Conservation (phyloP, 2,797 vertebrate genomes). For the Silurus aristotelis region DNA sequence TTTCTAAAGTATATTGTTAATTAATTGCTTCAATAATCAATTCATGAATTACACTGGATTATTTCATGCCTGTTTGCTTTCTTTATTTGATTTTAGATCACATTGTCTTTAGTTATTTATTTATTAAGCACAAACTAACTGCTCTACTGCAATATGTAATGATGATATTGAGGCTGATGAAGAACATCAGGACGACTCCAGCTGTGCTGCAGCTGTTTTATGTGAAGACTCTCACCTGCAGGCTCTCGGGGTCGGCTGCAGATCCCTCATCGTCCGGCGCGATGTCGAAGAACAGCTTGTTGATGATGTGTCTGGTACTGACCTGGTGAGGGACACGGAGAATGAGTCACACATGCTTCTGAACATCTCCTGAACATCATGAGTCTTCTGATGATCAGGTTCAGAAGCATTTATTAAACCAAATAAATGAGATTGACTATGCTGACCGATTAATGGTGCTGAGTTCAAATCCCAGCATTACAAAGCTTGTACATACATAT, state of each 20-base stretch:
- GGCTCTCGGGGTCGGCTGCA: constrained; percentile 79
- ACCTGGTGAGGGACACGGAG: constrained; percentile 72
- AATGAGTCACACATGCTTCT: neutral
- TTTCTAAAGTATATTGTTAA: too few relatives aligned
- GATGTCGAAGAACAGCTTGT: constrained; percentile 90
- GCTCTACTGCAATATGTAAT: too few relatives aligned
- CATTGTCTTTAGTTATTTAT: neutral
- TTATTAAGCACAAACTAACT: neutral
- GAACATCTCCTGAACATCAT: too few relatives aligned
- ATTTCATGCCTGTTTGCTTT: neutral
- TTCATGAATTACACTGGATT: neutral
- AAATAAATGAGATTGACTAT: too few relatives aligned
- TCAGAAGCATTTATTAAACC: too few relatives aligned
- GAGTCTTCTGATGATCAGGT: too few relatives aligned
- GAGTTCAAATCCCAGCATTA: too few relatives aligned
- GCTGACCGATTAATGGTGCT: too few relatives aligned
- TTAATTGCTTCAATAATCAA: too few relatives aligned
- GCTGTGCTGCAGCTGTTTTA: neutral
- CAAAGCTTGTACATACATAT: neutral
- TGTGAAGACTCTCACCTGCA: constrained; percentile 78
- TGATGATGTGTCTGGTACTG: constrained; percentile 88
- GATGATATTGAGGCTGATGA: too few relatives aligned
- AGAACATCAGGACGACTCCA: neutral
- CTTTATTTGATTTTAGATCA: neutral
- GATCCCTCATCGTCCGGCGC: constrained; percentile 75